A percentile compares a stretch with the other conserved stretches of the same genome.
Conservation (phyloP, 2,888 invertebrate species). For the Cryptocephalus moraei region DNA sequence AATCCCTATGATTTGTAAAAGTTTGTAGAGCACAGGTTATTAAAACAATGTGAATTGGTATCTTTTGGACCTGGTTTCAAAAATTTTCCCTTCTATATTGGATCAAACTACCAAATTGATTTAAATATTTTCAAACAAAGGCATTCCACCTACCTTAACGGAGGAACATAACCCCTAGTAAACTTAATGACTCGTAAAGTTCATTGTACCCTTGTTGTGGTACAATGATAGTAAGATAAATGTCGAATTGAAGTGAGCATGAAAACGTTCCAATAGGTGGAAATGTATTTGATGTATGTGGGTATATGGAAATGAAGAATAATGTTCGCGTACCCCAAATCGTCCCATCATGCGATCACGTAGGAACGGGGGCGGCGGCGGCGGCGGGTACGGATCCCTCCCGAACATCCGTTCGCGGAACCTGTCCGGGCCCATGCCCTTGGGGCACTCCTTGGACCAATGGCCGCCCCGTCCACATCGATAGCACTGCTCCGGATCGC, state of each 20-base stretch:
- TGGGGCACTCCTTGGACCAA: constrained; percentile 93
- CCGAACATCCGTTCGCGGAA: constrained; percentile 81
- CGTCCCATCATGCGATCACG: constrained; percentile 88
- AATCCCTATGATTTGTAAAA: no score
- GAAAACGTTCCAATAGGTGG: background rate
- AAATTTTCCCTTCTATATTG: no score
- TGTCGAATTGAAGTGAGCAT: background rate
- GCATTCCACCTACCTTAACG: no score
- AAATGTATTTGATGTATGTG: background rate
- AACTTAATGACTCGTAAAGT: no score
- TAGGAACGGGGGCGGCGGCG: constrained; percentile 83
- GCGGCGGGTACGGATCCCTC: constrained; percentile 83
- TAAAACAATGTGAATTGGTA: no score
- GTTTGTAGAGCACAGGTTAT: no score
- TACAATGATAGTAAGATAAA: background rate
- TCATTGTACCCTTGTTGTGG: no score
- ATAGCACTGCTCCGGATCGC: constrained; percentile 93
- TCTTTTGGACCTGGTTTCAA: no score
- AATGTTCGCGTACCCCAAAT: constrained; percentile 60
- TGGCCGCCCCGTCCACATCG: constrained; percentile 90
- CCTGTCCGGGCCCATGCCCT: constrained; percentile 66
- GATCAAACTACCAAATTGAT: no score
- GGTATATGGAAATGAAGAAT: constrained; percentile 1
- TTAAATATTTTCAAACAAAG: no score
- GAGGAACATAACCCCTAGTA: no score